phyloP scores from a whole-genome alignment of 2,113 vertebrate genomes.

The Passer domesticus region DNA sequence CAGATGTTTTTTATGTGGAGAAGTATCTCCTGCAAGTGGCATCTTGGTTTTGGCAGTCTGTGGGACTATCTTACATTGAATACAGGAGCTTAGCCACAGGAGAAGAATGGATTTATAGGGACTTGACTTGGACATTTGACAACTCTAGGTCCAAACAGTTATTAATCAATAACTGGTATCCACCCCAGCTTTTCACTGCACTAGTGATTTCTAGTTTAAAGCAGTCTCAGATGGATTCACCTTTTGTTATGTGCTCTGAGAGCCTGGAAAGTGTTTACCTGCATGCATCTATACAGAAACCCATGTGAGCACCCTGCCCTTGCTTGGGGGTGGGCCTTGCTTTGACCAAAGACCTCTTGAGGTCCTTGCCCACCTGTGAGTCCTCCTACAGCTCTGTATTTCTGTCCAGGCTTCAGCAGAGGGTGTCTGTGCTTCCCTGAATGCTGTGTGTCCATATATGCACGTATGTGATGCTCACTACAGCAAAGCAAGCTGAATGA shows the following conservation, averaged over 20 bases:
- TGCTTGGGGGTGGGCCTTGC: neutral
- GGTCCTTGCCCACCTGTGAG: neutral
- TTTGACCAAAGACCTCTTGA: neutral
- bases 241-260: neutral
- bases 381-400: neutral
- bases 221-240: neutral
- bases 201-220: neutral
- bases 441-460: rapidly evolving
- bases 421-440: neutral
- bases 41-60: neutral
- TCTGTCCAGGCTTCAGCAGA: neutral
- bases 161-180: neutral
- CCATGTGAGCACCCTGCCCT: neutral
- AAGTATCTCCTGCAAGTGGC: neutral
- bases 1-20: neutral
- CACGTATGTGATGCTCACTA: neutral
- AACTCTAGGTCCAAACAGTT: neutral
- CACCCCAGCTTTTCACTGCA: neutral
- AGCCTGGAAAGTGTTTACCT: neutral
- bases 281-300: neutral
- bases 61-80: neutral
- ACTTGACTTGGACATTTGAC: neutral
- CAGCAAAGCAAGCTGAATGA: neutral
- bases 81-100: neutral
- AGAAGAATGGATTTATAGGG: neutral